Evolutionary conservation across 1,140 invertebrate species (phyloP).

Genomic region (Apis cerana): DNA sequence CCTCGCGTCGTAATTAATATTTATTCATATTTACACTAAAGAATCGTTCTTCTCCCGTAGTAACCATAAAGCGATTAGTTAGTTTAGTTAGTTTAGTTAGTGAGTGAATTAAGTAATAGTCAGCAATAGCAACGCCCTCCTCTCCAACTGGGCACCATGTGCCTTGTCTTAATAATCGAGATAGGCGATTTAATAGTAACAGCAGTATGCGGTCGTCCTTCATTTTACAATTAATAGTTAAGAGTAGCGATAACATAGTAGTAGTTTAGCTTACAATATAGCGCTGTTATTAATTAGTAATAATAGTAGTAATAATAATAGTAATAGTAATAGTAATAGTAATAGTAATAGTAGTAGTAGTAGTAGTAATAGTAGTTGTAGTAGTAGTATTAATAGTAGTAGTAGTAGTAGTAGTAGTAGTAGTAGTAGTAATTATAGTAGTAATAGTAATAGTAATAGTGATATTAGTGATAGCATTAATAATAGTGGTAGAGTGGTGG

Average conservation of each 20-base stretch:
- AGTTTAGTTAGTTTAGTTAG: constrained; percentile 22
- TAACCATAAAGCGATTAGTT: constrained; percentile 40
- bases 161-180: constrained; percentile 19
- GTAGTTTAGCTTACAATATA: constrained; percentile 57
- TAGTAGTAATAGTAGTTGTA: constrained; percentile 25
- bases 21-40: constrained; percentile 33
- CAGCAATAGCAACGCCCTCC: constrained; percentile 19
- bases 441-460: constrained; percentile 8
- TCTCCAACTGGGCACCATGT: not conserved
- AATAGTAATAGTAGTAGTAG: constrained; percentile 29
- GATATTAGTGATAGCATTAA: constrained; percentile 39
- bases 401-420: constrained; percentile 21
- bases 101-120: constrained; percentile 22
- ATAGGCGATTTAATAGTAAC: constrained; percentile 53
- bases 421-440: constrained; percentile 49
- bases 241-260: constrained; percentile 62
- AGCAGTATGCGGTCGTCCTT: constrained; percentile 24
- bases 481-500: constrained; percentile 39
- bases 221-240: constrained; percentile 57
- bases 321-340: constrained; percentile 57
- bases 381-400: constrained; percentile 47
- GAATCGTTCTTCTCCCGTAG: constrained; percentile 34
- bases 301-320: constrained; percentile 54
- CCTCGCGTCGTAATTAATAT: not conserved
- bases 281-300: constrained; percentile 47